Base-by-base conservation (phyloP, 2,888 invertebrate genomes). In the Hypena proboscidalis region DNA sequence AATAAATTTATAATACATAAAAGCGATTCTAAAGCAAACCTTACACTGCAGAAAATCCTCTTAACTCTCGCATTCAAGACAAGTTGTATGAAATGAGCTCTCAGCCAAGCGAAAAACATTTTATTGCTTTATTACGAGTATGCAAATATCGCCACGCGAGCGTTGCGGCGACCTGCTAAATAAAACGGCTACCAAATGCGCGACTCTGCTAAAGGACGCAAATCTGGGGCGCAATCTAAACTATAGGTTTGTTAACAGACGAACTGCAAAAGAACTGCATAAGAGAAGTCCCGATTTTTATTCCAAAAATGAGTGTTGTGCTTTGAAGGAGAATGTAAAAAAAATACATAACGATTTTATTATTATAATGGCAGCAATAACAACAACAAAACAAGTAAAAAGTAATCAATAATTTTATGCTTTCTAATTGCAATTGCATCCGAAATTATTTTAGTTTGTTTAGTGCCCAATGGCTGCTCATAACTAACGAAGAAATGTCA, bases 201-300 rank as follows among this genome's bases (percentile, higher is more conserved):
- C 72, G 58, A 71, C 70, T 59, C 59, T 62, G 66, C 54, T 68
- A 64, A 70, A 74, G 72, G 72, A 70, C 67, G 63, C 61, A 69
- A 79, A 84, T 83, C 77, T 81, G 70, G 83, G 72, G 60, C 81
- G 72, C 72, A 73, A 75, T 78, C 74, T 79, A 63, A 69, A 70
- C 67, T 68, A 50, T 59, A 59, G n/a, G n/a, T n/a, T n/a, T n/a
- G n/a, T n/a, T n/a, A n/a, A n/a, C n/a, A 48, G 35, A 50, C 48
- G 4, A 7, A 3, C n/a, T 4, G 35, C 30, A 9, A 34, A 33
- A n/a, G n/a, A n/a, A n/a, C n/a, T n/a, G n/a, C n/a, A 23, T 9
- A 21, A 14, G 9, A 8, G 9, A 9, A 29, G 3, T 29, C 29
- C 30, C 37, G 30, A 29, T 37, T 21, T 19, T 23, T 8, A 11